phyloP scores from a whole-genome alignment of 2,888 invertebrate genomes.

The Oscheius sp. region DNA sequence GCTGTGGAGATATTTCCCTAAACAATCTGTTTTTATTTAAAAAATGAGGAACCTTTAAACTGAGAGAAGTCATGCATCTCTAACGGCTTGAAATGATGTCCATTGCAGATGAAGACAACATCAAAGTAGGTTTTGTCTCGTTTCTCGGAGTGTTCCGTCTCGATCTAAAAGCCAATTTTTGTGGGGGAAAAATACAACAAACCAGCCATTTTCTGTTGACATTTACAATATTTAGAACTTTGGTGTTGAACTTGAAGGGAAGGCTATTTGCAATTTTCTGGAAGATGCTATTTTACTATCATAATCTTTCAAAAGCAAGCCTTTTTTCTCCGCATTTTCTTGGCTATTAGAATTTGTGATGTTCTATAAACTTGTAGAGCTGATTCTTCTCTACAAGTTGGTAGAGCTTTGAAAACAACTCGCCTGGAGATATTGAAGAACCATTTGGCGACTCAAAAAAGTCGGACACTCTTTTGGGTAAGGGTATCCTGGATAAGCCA shows the following conservation, averaged over 20 bases:
- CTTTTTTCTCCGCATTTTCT: no score
- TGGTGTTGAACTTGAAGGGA: slow-evolving; percentile 42
- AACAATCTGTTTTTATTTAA: background rate
- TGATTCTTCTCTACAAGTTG: no score
- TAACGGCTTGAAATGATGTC: slow-evolving; percentile 71
- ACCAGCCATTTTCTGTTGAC: slow-evolving; percentile 54
- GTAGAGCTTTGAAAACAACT: background rate
- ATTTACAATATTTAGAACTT: slow-evolving; percentile 44
- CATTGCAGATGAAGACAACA: slow-evolving; percentile 84
- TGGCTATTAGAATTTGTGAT: no score
- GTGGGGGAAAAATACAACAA: background rate
- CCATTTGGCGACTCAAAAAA: slow-evolving; percentile 77
- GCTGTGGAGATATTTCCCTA: slow-evolving; percentile 11
- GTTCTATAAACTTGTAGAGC: no score
- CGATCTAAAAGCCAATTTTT: background rate
- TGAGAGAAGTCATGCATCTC: slow-evolving; percentile 35
- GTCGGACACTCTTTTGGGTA: slow-evolving; percentile 76
- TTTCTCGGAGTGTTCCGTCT: background rate
- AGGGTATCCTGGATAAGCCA: slow-evolving; percentile 88
- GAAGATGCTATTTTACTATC: slow-evolving; percentile 9
- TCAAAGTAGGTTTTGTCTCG: slow-evolving; percentile 75
- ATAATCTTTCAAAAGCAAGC: no score
- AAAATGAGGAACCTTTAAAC: slow-evolving; percentile 28
- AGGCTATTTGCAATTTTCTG: slow-evolving; percentile 41
- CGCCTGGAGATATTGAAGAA: slow-evolving; percentile 45